Percentiles rank a stretch among this genome's conserved stretches.
phyloP scores from a whole-genome alignment of 1,140 invertebrate genomes.

The Pachyrhynchus sulphureomaculatus region DNA sequence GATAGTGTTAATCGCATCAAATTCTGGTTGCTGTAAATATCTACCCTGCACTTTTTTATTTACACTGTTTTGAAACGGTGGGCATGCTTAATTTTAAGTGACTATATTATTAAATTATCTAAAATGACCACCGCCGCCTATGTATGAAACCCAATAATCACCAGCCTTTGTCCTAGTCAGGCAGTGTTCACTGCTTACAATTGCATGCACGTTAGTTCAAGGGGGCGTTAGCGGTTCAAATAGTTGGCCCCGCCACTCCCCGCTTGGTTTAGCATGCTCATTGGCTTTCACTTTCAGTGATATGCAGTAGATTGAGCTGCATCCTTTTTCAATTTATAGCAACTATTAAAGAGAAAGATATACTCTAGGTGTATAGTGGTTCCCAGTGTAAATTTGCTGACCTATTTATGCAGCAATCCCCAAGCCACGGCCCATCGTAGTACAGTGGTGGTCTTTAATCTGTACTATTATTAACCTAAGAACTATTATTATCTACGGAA shows the following conservation, averaged over 20 bases:
- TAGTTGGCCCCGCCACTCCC: slow-evolving; percentile 41
- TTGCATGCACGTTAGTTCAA: slow-evolving; percentile 31
- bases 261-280: slow-evolving; percentile 15
- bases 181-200: no score
- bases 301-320: neutral
- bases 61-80: no score
- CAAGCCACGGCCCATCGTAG: slow-evolving; percentile 6
- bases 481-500: neutral
- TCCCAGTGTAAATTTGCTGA: neutral
- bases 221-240: slow-evolving; percentile 44
- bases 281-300: slow-evolving; percentile 1
- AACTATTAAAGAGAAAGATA: neutral
- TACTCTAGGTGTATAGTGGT: neutral
- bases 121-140: neutral
- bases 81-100: no score
- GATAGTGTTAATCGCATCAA: no score
- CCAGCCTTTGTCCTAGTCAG: no score
- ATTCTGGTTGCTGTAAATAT: no score
- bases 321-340: neutral
- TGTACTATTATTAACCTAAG: neutral
- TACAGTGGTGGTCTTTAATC: neutral
- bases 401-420: neutral
- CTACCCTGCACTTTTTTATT: no score
- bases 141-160: neutral
- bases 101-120: no score